Evolutionary conservation across 2,113 vertebrate species (phyloP), one percentile per base, ranked within the genome.

Genomic region (Dromaius novaehollandiae): DNA sequence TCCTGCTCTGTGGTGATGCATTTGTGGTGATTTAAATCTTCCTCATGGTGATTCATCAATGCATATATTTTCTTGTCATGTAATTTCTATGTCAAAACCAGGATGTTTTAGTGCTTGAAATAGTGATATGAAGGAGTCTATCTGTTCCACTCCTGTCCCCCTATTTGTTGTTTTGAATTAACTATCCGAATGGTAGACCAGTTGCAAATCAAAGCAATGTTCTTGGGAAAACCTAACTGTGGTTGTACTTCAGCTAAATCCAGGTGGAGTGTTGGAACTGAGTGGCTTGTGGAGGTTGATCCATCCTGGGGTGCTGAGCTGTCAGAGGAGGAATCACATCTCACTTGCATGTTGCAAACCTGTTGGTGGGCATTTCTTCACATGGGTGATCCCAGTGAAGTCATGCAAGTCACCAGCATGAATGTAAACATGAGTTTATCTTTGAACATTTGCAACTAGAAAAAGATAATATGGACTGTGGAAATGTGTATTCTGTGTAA

Each of bases 281-380:
- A 48, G 46, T 48, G 46, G 46, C 46, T 48, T 18, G 19, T 26
- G 34, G 34, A 19, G 38, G 19, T 44, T 68, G 18, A 28, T 36
- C 40, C 25, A 13, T 50, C 70, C 30, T 70, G 83, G 48, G 25
- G 56, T 69, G 53, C 53, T 68, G 74, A 68, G 74, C n/a, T 0
- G 1, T 19, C 13, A 22, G 38, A 63, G 24, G 30, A 48, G 91
- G 38, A n/a, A 34, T 60, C 38, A 5, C 26, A 53, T 60, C 44
- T 38, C 1, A 0, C 16, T 77, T 58, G 7, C 6, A 0, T 15
- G 5, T 12, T 21, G 11, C 5, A 15, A 50, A 22, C 6, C 3
- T 3, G 1, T 82, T 16, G 38, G 13, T 82, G 5, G 25, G 5
- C 19, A 63, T 44, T 76, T 85, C 28, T 42, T 48, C 14, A 4